phyloP scores from a whole-genome alignment of 2,888 invertebrate genomes.

The Clanis bilineata region DNA sequence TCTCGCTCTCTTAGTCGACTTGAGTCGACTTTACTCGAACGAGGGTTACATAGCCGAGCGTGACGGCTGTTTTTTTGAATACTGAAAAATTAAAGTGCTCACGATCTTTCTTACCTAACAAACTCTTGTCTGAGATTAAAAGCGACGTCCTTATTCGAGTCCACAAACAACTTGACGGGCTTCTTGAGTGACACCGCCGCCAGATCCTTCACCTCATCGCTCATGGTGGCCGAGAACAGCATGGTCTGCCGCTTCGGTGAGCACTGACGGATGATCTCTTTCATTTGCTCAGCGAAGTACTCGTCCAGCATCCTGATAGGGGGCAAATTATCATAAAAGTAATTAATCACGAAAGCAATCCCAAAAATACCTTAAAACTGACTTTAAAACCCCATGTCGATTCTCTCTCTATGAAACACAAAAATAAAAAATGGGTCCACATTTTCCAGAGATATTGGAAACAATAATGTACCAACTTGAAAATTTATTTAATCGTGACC shows the following conservation, averaged over 20 bases:
- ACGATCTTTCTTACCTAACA: slow-evolving; percentile 80
- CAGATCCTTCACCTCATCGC: slow-evolving; percentile 97
- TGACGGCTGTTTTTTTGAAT: background rate
- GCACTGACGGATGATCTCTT: slow-evolving; percentile 97
- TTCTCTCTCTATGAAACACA: no score
- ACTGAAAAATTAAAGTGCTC: background rate
- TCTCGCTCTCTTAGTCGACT: no score
- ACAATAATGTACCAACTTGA: no score
- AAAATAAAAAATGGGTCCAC: no score
- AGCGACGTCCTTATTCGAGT: slow-evolving; percentile 97
- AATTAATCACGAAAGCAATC: no score
- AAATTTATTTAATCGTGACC: no score
- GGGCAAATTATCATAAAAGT: background rate
- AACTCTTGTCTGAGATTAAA: slow-evolving; percentile 98
- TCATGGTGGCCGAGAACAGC: slow-evolving; percentile 99
- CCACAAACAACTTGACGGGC: slow-evolving; percentile 97
- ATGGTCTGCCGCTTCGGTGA: slow-evolving; percentile 96
- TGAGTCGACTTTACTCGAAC: no score
- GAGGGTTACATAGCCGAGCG: no score
- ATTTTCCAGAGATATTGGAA: no score
- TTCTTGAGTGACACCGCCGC: slow-evolving; percentile 95
- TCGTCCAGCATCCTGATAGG: slow-evolving; percentile 95
- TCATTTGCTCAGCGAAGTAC: slow-evolving; percentile 99
- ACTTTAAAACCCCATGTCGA: no score
- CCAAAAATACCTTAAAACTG: no score